Evolutionary conservation across 2,888 invertebrate species (phyloP).

Genomic region (Chydorus sphaericus): DNA sequence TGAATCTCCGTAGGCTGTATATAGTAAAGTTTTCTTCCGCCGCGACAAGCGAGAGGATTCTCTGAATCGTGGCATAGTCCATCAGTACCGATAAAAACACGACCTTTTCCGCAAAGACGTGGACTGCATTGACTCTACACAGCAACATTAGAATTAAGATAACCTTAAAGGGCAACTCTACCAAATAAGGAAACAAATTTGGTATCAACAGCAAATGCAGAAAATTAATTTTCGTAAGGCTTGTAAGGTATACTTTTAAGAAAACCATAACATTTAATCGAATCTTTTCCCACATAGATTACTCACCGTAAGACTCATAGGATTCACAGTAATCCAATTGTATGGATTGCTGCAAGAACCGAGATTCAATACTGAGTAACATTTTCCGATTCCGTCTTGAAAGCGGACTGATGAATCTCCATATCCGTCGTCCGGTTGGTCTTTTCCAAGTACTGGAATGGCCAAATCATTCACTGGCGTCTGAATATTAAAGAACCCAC

Average conservation of each 20-base stretch:
- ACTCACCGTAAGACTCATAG: no score
- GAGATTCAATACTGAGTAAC: slow-evolving; percentile 4
- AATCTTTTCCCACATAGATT: no score
- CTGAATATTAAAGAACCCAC: no score
- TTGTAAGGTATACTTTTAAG: no score
- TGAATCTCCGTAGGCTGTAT: slow-evolving; percentile 13
- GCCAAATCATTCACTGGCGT: no score
- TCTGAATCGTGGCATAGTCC: slow-evolving; percentile 11
- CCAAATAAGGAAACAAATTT: no score
- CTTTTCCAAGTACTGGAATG: no score
- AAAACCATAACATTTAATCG: no score
- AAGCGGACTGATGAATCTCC: slow-evolving; percentile 5
- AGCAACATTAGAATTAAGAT: no score
- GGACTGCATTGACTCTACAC: slow-evolving; percentile 9
- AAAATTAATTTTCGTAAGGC: no score
- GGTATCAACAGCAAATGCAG: no score
- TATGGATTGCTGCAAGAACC: slow-evolving; percentile 3
- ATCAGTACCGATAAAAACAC: slow-evolving; percentile 9
- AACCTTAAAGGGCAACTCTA: no score
- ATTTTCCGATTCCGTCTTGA: slow-evolving; percentile 4
- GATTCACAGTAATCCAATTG: slow-evolving; percentile 13
- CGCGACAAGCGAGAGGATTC: slow-evolving; percentile 3
- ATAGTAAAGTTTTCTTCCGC: slow-evolving; percentile 12
- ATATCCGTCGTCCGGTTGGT: slow-evolving; percentile 10
- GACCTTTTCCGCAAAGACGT: slow-evolving; percentile 7